Base-by-base conservation (phyloP, 2,113 vertebrate genomes). In the Argyrosomus japonicus region DNA sequence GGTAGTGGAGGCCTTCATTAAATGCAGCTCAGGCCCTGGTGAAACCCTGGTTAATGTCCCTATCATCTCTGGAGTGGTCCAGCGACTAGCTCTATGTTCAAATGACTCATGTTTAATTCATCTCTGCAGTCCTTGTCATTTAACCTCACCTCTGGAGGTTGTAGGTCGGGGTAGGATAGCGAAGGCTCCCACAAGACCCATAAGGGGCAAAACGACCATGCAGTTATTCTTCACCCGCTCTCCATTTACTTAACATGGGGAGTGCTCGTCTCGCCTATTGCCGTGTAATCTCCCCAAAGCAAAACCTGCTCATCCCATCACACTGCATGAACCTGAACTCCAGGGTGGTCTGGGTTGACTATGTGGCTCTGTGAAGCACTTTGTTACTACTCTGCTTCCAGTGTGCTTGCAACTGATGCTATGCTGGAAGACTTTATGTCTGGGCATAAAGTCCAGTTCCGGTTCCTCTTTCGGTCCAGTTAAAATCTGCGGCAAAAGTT, bases 41-140 rank as follows among this genome's bases (percentile, higher is more conserved):
- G 92, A 91, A 94, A 87, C 90, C 89, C 91, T 80, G 91, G 88
- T 92, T 94, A 94, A 94, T 93, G 92, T 94, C 83, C 88, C 91
- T 93, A 92, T 93, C 92, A 91, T 91, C 91, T 93, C 88, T 92
- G 89, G 91, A 94, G 93, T 89, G 90, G 87, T 80, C 88, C 80
- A 61, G 77, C 84, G 48, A 79, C 89, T 54, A 54, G 80, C 90
- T 87, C 88, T 89, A 82, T 68, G 80, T 91, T 90, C 89, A 90
- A 85, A 91, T 70, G 84, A 85, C 92, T 95, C 93, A 94, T 95
- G 93, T 92, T 93, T 95, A 93, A 94, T 95, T 93, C 92, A 95
- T 95, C 81, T 90, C 78, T 77, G 86, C 90, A 87, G 89, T 77
- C 67, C 79, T 85, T 85, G 91, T 87, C 90, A 89, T 92, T 94